A percentile compares a stretch with the other conserved stretches of the same genome.
Evolutionary conservation across 1,140 invertebrate species (phyloP).

Genomic region (Drosophila busckii): DNA sequence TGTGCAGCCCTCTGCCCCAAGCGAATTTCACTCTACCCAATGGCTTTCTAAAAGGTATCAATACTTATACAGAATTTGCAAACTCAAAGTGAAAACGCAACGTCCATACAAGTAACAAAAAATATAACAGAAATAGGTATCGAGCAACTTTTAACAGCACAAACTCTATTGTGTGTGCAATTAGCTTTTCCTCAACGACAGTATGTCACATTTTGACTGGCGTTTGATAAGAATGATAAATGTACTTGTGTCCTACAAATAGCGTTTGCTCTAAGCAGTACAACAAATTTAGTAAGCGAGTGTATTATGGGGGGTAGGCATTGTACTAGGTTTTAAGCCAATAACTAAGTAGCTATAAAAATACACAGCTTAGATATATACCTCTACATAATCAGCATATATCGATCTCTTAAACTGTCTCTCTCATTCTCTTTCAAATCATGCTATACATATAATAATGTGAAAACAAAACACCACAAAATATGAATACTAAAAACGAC

Average conservation of each 20-base stretch:
- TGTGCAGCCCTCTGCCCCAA: constrained; percentile 6
- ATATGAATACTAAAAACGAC: constrained; percentile 24
- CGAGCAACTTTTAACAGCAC: constrained; percentile 28
- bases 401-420: too few relatives aligned
- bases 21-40: constrained; percentile 41
- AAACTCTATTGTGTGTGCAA: constrained; percentile 20
- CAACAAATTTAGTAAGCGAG: too few relatives aligned
- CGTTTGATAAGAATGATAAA: too few relatives aligned
- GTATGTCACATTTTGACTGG: too few relatives aligned
- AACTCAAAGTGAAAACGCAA: constrained; percentile 56
- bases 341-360: constrained; percentile 14
- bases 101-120: constrained; percentile 43
- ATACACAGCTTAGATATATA: constrained; percentile 12
- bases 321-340: constrained; percentile 21
- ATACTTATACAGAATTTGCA: constrained; percentile 11
- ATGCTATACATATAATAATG: constrained; percentile 15
- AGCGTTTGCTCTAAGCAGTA: constrained; percentile 2
- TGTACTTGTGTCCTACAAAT: constrained; percentile 3
- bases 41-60: constrained; percentile 24
- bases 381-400: background rate
- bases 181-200: background rate
- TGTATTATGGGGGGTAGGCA: too few relatives aligned
- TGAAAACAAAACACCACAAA: constrained; percentile 19
- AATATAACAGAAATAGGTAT: constrained; percentile 35
- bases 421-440: too few relatives aligned